Conservation (phyloP, 2,113 vertebrate species). For the Spermophilus dauricus region DNA sequence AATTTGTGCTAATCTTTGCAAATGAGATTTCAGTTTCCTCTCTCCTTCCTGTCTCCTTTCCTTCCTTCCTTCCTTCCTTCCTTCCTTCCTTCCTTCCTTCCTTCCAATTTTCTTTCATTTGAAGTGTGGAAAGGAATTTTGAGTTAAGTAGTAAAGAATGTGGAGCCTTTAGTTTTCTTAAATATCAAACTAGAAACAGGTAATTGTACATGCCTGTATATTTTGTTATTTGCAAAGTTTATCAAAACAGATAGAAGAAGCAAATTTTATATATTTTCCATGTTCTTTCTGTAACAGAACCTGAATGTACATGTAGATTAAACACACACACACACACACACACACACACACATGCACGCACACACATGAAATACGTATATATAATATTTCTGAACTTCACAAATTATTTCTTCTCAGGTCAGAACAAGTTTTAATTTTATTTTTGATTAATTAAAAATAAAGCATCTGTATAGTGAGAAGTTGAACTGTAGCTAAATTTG, state of each 20-base stretch:
- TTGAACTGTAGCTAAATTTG: conserved; percentile 75
- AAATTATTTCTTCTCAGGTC: conserved; percentile 64
- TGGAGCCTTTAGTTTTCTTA: conserved; percentile 21
- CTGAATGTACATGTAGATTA: conserved; percentile 2
- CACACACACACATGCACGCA: neutral
- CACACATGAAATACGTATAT: neutral
- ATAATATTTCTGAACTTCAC: conserved; percentile 51
- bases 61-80: rapidly evolving
- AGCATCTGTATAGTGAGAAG: conserved; percentile 66
- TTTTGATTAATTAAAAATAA: conserved; percentile 79
- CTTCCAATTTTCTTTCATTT: neutral
- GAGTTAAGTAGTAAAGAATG: neutral
- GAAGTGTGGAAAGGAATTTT: conserved; percentile 23
- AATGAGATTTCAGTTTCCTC: neutral
- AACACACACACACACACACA: conserved; percentile 21
- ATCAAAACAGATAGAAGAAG: conserved; percentile 12
- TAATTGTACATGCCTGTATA: neutral
- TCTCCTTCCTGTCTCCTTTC: neutral
- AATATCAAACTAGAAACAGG: conserved; percentile 37
- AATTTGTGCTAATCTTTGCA: neutral
- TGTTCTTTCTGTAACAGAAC: conserved; percentile 28
- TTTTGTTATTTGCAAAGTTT: conserved; percentile 55
- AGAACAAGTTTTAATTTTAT: conserved; percentile 74
- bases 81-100: neutral
- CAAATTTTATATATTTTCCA: neutral